These are phyloP conservation scores for Trichoplusia ni DNA, from an alignment of 1,140 invertebrate species.

Conservation along the genomic window DNA sequence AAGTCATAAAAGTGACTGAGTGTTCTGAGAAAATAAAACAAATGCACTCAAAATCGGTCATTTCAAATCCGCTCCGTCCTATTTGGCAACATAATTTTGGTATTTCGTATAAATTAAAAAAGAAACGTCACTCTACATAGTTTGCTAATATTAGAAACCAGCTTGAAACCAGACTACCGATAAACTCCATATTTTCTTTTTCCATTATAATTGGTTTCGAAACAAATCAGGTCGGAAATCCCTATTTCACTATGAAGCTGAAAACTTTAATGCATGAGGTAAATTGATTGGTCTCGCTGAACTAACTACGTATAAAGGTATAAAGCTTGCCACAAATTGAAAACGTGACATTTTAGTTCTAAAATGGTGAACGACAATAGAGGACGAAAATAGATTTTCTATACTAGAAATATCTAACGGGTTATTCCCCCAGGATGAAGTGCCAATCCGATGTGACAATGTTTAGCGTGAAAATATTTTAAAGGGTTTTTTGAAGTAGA, in stretches of 20 bases:
- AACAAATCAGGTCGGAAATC: too few species aligned
- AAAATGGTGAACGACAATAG: neutral
- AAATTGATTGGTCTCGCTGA: too few species aligned
- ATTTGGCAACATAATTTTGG: neutral
- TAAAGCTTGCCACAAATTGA: neutral
- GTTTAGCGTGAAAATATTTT: neutral
- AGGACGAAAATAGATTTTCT: neutral
- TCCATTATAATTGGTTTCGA: too few species aligned
- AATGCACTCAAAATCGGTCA: neutral
- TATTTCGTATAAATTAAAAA: neutral
- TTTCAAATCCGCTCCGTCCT: neutral
- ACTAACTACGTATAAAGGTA: too few species aligned
- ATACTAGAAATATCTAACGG: too few species aligned
- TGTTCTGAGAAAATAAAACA: neutral
- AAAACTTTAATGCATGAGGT: too few species aligned
- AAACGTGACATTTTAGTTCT: neutral
- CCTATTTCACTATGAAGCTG: too few species aligned
- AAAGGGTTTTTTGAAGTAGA: neutral
- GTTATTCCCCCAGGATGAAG: neutral
- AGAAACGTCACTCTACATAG: too few species aligned
- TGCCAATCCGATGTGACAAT: neutral
- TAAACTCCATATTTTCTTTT: too few species aligned
- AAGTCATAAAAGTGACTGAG: neutral
- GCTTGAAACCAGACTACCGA: too few species aligned
- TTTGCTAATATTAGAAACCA: too few species aligned